A percentile compares a stretch with the other conserved stretches of the same genome.
Conservation (phyloP, 2,888 invertebrate genomes). For the Oxystoma pomonae region DNA sequence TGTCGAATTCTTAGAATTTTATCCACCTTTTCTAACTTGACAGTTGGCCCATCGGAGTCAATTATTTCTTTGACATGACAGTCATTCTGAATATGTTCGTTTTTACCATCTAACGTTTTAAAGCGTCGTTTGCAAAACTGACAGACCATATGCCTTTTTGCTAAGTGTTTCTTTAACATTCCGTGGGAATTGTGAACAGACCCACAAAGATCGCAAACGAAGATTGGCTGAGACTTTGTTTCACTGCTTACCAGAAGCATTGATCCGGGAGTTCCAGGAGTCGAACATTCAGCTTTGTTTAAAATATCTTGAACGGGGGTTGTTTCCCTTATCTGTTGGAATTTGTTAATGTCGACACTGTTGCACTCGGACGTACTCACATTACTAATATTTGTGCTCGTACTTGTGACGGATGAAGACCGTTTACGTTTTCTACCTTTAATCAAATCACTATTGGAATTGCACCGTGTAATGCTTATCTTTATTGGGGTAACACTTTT, state of each 20-base stretch:
- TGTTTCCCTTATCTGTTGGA: background rate
- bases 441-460: background rate
- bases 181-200: conserved; percentile 20
- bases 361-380: background rate
- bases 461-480: background rate
- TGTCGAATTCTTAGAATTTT: conserved; percentile 19
- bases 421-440: background rate
- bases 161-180: conserved; percentile 26
- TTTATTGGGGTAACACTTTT: background rate
- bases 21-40: conserved; percentile 28
- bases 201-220: conserved; percentile 31
- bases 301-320: background rate
- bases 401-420: background rate
- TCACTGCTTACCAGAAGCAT: background rate
- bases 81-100: conserved; percentile 24
- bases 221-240: conserved; percentile 10
- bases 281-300: background rate
- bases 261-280: background rate
- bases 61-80: conserved; percentile 28
- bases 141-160: conserved; percentile 29
- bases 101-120: conserved; percentile 22
- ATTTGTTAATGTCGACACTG: background rate
- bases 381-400: background rate
- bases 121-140: conserved; percentile 31
- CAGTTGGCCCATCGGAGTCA: conserved; percentile 17